phyloP scores from a whole-genome alignment of 2,888 invertebrate genomes.

The Nomada fabriciana region DNA sequence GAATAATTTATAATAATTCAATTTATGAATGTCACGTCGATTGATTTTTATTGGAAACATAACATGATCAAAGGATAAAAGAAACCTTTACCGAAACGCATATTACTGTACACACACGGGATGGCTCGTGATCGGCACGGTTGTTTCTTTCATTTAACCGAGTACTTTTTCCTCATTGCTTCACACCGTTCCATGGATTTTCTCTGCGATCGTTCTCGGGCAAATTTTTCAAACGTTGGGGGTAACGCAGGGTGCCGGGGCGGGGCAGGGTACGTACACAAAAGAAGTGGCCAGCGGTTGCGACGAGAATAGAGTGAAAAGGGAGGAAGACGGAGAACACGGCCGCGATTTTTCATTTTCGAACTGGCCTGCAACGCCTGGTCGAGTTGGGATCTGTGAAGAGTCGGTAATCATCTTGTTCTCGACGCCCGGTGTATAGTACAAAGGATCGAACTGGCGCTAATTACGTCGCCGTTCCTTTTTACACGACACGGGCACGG shows the following conservation, averaged over 20 bases:
- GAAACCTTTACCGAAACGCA: no score
- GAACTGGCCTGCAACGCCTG: constrained; percentile 60
- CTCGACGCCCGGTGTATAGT: constrained; percentile 78
- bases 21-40: no score
- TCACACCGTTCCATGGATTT: constrained; percentile 13
- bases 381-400: constrained; percentile 67
- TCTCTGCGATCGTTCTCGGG: constrained; percentile 15
- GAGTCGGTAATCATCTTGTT: constrained; percentile 79
- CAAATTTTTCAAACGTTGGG: constrained; percentile 59
- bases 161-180: constrained; percentile 10
- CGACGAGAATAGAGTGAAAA: constrained; percentile 32
- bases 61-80: no score
- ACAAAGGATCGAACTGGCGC: constrained; percentile 80
- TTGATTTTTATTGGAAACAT: no score
- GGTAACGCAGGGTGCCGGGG: constrained; percentile 48
- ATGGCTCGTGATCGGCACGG: no score
- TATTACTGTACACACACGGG: no score
- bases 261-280: constrained; percentile 25
- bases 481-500: constrained; percentile 31
- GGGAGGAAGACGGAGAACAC: constrained; percentile 25
- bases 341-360: constrained; percentile 71
- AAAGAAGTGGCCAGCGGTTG: constrained; percentile 23
- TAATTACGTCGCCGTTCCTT: constrained; percentile 75
- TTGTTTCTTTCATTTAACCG: background rate
- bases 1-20: no score